These are phyloP conservation scores for Triops longicaudatus DNA, from an alignment of 1,140 invertebrate genomes.

Conservation along the genomic window DNA sequence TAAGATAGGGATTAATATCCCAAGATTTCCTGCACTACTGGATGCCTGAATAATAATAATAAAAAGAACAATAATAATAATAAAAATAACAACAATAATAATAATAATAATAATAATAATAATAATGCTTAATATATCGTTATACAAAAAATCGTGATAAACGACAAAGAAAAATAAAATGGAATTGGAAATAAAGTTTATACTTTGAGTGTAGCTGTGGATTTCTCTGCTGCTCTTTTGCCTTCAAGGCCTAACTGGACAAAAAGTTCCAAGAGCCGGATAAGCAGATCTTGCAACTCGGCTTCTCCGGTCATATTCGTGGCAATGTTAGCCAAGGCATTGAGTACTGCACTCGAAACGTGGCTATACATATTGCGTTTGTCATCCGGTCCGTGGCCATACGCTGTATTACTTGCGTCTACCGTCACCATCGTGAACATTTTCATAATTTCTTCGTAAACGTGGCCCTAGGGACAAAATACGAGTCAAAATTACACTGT, in stretches of 20 bases:
- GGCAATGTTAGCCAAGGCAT: constrained; percentile 88
- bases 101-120: no score
- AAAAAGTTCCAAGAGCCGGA: constrained; percentile 85
- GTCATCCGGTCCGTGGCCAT: constrained; percentile 50
- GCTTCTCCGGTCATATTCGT: constrained; percentile 80
- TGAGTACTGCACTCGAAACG: constrained; percentile 88
- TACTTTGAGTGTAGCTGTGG: constrained; percentile 56
- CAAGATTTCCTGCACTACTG: constrained; percentile 89
- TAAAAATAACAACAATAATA: not conserved
- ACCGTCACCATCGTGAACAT: constrained; percentile 94
- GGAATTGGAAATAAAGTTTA: no score
- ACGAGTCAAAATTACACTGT: constrained; percentile 7
- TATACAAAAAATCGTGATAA: no score
- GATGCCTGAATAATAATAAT: constrained; percentile 55
- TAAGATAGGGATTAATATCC: constrained; percentile 93
- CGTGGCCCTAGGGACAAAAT: constrained; percentile 43
- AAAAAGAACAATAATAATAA: not conserved
- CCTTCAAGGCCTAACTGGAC: constrained; percentile 94
- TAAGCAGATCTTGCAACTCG: constrained; percentile 77
- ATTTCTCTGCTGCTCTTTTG: constrained; percentile 83
- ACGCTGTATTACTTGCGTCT: constrained; percentile 82
- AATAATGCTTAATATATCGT: no score
- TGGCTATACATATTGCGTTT: constrained; percentile 63
- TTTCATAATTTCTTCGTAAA: constrained; percentile 93
- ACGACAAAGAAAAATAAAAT: no score